Evolutionary conservation across 2,888 invertebrate genomes (phyloP), one percentile per base, ranked within the genome.

Genomic region (Scaptomyza polygonia): DNA sequence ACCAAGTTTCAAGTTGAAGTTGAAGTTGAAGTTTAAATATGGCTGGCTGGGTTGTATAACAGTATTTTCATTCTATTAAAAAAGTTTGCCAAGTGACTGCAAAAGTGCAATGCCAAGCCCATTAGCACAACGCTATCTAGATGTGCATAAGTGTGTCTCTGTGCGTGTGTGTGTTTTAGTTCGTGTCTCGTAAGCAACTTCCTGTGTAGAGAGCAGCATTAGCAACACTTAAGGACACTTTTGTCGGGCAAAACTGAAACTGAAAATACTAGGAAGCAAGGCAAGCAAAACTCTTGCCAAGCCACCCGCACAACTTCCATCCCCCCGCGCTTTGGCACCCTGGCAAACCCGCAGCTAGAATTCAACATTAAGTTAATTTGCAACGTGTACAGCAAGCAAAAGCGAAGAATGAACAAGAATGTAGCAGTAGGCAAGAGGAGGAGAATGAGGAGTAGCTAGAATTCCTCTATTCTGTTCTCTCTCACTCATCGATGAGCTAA

Each of bases 141-240:
- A 64, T 62, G 40, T 49, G 21, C n/a, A 9, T 34, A 32, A 3
- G 25, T 36, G 32, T 53, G 21, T 21, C 18, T 62, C 45, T 21
- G 25, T 14, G 47, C 16, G 32, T 47, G 48, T 58, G 43, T 69
- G 53, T 56, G 53, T 64, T 47, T 54, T 49, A 55, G 73, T 65
- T 63, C 63, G 59, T 86, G 66, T 79, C 80, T 86, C 80, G 86
- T 86, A 78, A 76, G 84, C 86, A 82, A 86, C 78, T 86, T 86
- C 82, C 80, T 81, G 80, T 67, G 83, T 77, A 69, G 8, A n/a
- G n/a, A 39, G 72, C 69, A 62, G 80, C 86, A 86, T 82, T 86
- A 82, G 84, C 82, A 82, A 78, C 81, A 82, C 84, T 82, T 84
- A 86, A 86, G 82, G 86, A 82, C 86, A 84, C 82, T 82, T 82